Base-by-base conservation (phyloP, 2,113 vertebrate species). In the Gnathonemus longibarbis region DNA sequence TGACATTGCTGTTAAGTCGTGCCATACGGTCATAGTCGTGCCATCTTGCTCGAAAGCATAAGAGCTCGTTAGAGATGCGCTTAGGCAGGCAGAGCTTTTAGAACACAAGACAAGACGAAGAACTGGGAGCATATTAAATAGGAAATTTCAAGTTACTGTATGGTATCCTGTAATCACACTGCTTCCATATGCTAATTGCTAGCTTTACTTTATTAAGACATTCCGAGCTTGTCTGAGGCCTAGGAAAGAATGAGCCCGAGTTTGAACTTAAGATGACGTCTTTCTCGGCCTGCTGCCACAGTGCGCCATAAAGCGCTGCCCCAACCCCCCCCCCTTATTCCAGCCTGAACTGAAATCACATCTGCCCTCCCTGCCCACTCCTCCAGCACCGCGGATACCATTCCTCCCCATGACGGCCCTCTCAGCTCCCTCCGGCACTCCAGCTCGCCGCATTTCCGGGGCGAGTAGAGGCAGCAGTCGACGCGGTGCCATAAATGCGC, bases 191-290 rank as follows among this genome's bases (percentile, higher is more conserved):
- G 94, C 94, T 95, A 95, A 92, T 93, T 93, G 89, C 89, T 92
- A 93, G 88, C 94, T 95, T 94, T 94, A 90, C 58, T 93, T 94
- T 92, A 93, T 92, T 94, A 94, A 94, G 91, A 94, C 92, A 91
- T 88, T 88, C 91, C 66, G 93, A 91, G 39, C 87, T 84, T 91
- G 62, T 90, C 84, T 92, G 85, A 93, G 90, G 84, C 89, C 90
- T 13, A 31, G 83, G 86, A 42, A 35, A 50, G 9, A 10, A 58
- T 17, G 6, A 90, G 91, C 91, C 92, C 3, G 90, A 92, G 89
- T 80, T 56, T 84, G 58, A 89, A 31, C 52, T 86, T 89, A 92
- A 93, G 92, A 91, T 87, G 56, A 7, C 92, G 17, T 0, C 86
- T 91, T 91, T 93, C 91, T 84, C 74, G 62, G 89, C 87, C 85